These are phyloP conservation scores for Heliconius hewitsoni DNA, from an alignment of 1,140 invertebrate species.

Conservation along the genomic window DNA sequence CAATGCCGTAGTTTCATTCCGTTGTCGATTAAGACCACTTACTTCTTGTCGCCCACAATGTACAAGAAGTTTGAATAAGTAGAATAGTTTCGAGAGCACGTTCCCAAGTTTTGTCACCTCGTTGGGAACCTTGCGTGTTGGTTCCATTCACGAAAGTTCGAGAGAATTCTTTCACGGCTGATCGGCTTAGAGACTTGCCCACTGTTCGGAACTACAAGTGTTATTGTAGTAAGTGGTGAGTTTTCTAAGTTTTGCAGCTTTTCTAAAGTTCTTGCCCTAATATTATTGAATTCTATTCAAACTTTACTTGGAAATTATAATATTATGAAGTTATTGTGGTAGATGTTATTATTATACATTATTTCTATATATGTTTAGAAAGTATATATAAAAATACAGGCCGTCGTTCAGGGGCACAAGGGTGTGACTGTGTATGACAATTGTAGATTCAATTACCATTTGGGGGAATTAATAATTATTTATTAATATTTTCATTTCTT, in stretches of 20 bases:
- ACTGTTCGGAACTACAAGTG: slow-evolving; percentile 59
- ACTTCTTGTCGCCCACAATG: background rate
- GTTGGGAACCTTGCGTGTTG: slow-evolving; percentile 58
- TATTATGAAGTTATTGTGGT: too few species aligned
- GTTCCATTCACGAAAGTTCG: slow-evolving; percentile 67
- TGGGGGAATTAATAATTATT: too few species aligned
- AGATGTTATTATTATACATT: too few species aligned
- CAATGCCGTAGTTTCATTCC: background rate
- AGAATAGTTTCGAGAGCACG: slow-evolving; percentile 47
- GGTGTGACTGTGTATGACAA: too few species aligned
- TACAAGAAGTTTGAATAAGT: slow-evolving; percentile 33
- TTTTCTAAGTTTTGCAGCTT: slow-evolving; percentile 54
- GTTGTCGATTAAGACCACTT: slow-evolving; percentile 1
- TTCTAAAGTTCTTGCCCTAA: slow-evolving; percentile 54
- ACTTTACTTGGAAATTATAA: background rate
- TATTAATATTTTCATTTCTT: too few species aligned
- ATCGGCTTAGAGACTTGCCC: slow-evolving; percentile 71
- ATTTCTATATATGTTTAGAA: background rate
- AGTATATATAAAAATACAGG: background rate
- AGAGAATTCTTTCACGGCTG: slow-evolving; percentile 61
- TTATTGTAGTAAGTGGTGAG: slow-evolving; percentile 57
- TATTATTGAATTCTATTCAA: slow-evolving; percentile 32
- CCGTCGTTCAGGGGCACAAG: too few species aligned
- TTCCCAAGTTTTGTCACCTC: slow-evolving; percentile 58
- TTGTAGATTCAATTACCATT: too few species aligned